Conservation (phyloP, 2,797 vertebrate species). For the Myotis pilosus region DNA sequence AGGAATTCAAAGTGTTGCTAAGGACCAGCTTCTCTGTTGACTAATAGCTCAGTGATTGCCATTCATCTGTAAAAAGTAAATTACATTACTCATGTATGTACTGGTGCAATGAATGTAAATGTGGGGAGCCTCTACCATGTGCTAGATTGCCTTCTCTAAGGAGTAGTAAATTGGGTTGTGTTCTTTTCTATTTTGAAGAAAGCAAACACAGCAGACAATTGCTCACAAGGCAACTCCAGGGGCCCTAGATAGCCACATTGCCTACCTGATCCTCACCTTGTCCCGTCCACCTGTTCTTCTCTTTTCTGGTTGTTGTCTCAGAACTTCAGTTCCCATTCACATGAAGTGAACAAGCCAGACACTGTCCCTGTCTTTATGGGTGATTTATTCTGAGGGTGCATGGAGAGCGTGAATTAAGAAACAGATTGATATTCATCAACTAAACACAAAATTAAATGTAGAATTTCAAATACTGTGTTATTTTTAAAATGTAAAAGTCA, state of each 20-base stretch:
- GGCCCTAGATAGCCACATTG: too few species aligned
- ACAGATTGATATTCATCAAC: neutral
- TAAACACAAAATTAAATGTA: neutral
- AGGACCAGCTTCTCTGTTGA: neutral
- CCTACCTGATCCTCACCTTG: too few species aligned
- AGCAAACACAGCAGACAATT: neutral
- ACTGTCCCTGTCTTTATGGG: neutral
- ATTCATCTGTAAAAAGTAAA: neutral
- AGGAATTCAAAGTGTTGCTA: neutral
- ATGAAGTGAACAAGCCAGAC: neutral
- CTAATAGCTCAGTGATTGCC: neutral
- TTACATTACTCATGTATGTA: neutral
- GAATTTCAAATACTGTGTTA: neutral
- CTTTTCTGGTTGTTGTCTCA: neutral
- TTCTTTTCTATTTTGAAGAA: neutral
- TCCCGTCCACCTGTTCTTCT: fast-evolving
- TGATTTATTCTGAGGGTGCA: neutral
- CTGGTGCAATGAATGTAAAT: neutral
- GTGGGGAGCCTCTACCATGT: neutral
- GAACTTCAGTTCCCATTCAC: neutral
- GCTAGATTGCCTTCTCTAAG: neutral
- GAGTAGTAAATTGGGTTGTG: neutral
- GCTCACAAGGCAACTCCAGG: neutral
- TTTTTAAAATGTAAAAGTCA: neutral
- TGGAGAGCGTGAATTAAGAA: neutral